Conservation (phyloP, 1,140 invertebrate genomes). For the Eupristina koningsbergeri region DNA sequence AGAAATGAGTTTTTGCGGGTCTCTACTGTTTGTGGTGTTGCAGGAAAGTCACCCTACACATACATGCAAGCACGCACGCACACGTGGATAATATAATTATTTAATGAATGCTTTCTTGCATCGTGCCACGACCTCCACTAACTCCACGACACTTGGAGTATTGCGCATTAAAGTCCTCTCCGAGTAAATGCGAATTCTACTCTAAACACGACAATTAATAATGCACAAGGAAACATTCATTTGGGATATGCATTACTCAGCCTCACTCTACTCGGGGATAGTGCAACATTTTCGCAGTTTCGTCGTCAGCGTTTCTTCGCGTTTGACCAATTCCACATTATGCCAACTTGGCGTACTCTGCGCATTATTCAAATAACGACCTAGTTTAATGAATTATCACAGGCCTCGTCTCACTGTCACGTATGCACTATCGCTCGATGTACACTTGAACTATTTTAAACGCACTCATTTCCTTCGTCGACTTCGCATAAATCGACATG, state of each 20-base stretch:
- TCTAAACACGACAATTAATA: constrained; percentile 27
- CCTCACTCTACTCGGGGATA: background rate
- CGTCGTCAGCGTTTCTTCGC: background rate
- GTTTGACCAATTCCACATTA: background rate
- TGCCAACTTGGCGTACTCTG: background rate
- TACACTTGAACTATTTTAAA: background rate
- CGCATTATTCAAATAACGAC: background rate
- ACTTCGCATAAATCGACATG: too few species aligned
- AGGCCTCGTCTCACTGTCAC: background rate
- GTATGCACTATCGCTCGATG: background rate
- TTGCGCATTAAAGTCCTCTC: background rate
- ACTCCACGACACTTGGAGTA: background rate
- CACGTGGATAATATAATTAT: constrained; percentile 42
- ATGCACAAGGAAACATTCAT: background rate
- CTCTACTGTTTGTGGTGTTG: too few species aligned
- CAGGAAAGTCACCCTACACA: background rate
- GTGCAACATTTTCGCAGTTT: background rate
- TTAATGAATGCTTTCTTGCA: constrained; percentile 41
- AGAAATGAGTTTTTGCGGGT: constrained; percentile 41
- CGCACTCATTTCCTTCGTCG: background rate
- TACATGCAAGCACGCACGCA: background rate
- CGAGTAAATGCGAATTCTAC: background rate
- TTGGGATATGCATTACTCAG: constrained; percentile 22
- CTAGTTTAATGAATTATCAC: background rate
- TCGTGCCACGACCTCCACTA: background rate